Percentiles rank a stretch among this genome's conserved stretches.
Evolutionary conservation across 1,140 invertebrate genomes (phyloP).

Genomic region (Holotrichia oblita): DNA sequence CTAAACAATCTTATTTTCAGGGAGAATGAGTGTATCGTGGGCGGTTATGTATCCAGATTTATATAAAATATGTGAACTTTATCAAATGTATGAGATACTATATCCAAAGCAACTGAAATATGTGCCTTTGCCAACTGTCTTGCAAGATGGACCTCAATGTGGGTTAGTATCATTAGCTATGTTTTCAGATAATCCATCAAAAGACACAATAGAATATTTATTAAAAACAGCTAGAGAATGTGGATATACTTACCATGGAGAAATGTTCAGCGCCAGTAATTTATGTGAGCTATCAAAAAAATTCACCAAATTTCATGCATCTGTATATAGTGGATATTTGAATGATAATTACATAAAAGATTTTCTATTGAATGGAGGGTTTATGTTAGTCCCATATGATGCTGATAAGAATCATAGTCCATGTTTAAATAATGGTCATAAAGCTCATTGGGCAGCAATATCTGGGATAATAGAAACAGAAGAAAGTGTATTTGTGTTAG

Average conservation of each 20-base stretch:
- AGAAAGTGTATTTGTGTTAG: constrained; percentile 70
- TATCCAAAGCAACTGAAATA: constrained; percentile 53
- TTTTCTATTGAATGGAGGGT: constrained; percentile 64
- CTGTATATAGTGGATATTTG: constrained; percentile 62
- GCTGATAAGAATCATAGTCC: constrained; percentile 86
- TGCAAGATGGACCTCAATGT: constrained; percentile 74
- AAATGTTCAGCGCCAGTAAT: constrained; percentile 84
- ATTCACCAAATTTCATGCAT: constrained; percentile 62
- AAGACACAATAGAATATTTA: constrained; percentile 67
- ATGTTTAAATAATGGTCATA: constrained; percentile 79
- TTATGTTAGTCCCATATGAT: constrained; percentile 76
- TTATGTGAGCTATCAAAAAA: constrained; percentile 71
- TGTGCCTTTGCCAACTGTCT: constrained; percentile 49
- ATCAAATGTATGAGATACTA: constrained; percentile 51
- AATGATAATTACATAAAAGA: constrained; percentile 61
- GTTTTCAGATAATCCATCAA: constrained; percentile 70
- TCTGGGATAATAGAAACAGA: constrained; percentile 65
- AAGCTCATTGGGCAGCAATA: constrained; percentile 87
- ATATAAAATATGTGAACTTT: constrained; percentile 53
- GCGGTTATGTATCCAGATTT: constrained; percentile 56
- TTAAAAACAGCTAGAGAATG: constrained; percentile 68
- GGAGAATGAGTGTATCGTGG: constrained; percentile 55
- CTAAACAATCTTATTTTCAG: constrained; percentile 6
- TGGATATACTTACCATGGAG: constrained; percentile 80
- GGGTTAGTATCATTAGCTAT: constrained; percentile 84